Conservation (phyloP, 2,113 vertebrate species). For the Amblyopsis rosae region DNA sequence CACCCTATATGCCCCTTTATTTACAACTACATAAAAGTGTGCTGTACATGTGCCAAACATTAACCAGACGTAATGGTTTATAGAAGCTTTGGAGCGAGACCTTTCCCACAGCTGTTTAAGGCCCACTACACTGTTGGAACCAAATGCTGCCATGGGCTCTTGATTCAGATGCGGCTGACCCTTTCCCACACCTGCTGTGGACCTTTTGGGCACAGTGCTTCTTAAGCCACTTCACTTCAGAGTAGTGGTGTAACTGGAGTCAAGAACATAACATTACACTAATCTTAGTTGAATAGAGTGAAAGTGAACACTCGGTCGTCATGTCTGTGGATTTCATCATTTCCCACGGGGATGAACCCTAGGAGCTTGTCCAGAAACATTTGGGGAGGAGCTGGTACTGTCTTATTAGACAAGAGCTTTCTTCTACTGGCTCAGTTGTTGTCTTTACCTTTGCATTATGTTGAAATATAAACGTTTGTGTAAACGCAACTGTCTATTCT, state of each 20-base stretch:
- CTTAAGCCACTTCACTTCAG: slow-evolving; percentile 49
- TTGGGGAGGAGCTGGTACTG: not conserved
- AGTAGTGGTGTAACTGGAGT: slow-evolving; percentile 72
- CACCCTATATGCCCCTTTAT: too few species aligned
- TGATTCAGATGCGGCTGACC: slow-evolving; percentile 48
- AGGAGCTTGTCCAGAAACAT: not conserved
- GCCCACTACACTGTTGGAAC: slow-evolving; percentile 83
- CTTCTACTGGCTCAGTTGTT: not conserved
- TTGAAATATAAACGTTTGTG: not conserved
- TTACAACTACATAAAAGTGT: not conserved
- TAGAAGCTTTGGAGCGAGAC: slow-evolving; percentile 44
- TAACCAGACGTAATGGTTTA: slow-evolving; percentile 47
- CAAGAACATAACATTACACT: slow-evolving; percentile 53
- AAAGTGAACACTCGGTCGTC: slow-evolving; percentile 17
- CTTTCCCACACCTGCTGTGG: slow-evolving; percentile 83
- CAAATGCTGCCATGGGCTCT: slow-evolving; percentile 43
- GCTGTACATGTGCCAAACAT: slow-evolving; percentile 45
- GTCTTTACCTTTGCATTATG: not conserved
- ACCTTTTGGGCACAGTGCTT: slow-evolving; percentile 64
- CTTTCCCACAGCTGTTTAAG: slow-evolving; percentile 80
- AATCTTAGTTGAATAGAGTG: slow-evolving; percentile 68
- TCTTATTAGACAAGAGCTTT: not conserved
- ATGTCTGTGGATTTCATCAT: not conserved
- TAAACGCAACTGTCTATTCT: not conserved
- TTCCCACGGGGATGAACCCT: slow-evolving; percentile 28